Evolutionary conservation across 2,113 vertebrate species (phyloP), one percentile per base, ranked within the genome.

Genomic region (Mungos mungo): DNA sequence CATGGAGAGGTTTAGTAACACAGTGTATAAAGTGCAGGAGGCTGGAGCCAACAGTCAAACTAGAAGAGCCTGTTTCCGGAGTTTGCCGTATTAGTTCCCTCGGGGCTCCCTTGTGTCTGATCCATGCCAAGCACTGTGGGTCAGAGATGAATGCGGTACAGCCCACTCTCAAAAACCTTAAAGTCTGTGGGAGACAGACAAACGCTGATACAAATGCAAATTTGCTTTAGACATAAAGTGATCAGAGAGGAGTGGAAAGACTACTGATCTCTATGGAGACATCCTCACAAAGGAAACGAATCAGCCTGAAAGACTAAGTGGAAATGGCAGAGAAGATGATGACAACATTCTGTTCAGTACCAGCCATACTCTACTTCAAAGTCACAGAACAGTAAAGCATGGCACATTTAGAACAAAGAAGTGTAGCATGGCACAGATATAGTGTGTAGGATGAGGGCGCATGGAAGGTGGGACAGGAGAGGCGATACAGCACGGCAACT

Each of bases 11-110:
- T 33, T 41, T 41, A 41, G 41, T 41, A 41, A 41, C 41, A 31
- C 3, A 60, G 57, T 13, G 15, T 47, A 9, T 14, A 60, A 60
- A n/a, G 16, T 88, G n/a, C 4, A 1, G 10, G 65, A 76, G 21
- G 1, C 25, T 52, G 16, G 45, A 38, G 2, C 11, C 10, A 16
- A 8, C 10, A 38, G 1, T 8, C 2, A 13, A 47, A 47, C 10
- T 4, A 71, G 35, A 27, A 1, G 23, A 85, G 2, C 11, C 1
- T 72, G 47, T 47, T 65, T 80, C 47, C 82, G 35, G 33, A 88
- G 21, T 54, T 63, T 84, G 11, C 33, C 7, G 0, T 31, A 11
- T 9, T 1, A 90, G 21, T 8, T 4, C 2, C 68, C 85, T 82
- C 12, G 89, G 33, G 77, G 60, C 79, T 45, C 45, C 52, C 45